Conservation (phyloP, 2,113 vertebrate genomes). For the Podarcis cretensis region DNA sequence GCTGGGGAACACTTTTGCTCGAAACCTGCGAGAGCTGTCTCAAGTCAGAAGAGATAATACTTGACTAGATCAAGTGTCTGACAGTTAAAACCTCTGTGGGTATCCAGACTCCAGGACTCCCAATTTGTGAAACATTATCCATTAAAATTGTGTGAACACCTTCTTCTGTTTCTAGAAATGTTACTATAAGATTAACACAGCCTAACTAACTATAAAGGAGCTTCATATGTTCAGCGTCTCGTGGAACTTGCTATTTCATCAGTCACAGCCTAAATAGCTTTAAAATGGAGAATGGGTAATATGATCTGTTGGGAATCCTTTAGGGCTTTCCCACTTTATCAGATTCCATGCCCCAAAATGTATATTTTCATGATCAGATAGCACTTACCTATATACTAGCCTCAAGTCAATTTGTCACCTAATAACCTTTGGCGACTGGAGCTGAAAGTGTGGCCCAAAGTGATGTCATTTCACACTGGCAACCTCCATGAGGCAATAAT, state of each 20-base stretch:
- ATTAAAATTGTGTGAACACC: not conserved
- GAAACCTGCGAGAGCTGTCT: not conserved
- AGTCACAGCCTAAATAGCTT: not conserved
- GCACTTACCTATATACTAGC: slow-evolving; percentile 30
- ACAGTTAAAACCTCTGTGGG: not conserved
- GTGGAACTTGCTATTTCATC: no score
- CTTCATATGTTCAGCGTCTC: not conserved
- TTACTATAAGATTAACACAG: not conserved
- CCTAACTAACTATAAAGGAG: not conserved
- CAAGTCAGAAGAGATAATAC: not conserved
- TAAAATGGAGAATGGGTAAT: not conserved
- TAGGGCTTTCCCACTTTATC: no score
- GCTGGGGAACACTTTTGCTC: not conserved
- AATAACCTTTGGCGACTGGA: slow-evolving; percentile 1
- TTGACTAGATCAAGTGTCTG: not conserved
- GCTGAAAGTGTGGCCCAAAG: slow-evolving; percentile 11
- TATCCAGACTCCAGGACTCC: not conserved
- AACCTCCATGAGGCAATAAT: slow-evolving; percentile 7
- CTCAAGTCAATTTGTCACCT: slow-evolving; percentile 24
- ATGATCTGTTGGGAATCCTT: not conserved
- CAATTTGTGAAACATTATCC: not conserved
- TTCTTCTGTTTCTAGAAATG: not conserved
- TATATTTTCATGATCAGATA: slow-evolving; percentile 16
- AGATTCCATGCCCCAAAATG: not conserved
- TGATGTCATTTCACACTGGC: not conserved